Percentiles rank a stretch among this genome's conserved stretches.
These are phyloP conservation scores for Limonius californicus DNA, from an alignment of 1,140 invertebrate species.

Conservation along the genomic window DNA sequence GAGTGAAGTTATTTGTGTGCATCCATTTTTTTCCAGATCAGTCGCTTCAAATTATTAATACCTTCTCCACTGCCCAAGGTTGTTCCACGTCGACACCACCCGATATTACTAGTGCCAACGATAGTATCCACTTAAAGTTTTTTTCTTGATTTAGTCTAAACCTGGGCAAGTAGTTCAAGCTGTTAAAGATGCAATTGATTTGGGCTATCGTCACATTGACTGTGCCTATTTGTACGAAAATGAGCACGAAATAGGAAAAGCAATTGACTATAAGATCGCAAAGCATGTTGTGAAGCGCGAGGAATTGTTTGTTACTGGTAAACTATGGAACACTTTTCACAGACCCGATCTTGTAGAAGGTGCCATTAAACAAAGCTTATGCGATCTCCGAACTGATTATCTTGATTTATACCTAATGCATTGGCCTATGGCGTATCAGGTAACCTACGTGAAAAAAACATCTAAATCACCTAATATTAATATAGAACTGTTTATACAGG, in stretches of 20 bases:
- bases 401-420: slow-evolving; percentile 82
- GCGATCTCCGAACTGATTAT: slow-evolving; percentile 67
- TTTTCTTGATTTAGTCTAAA: too few relatives aligned
- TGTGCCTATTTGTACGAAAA: slow-evolving; percentile 82
- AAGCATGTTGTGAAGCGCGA: slow-evolving; percentile 74
- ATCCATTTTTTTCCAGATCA: too few relatives aligned
- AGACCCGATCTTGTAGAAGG: slow-evolving; percentile 54
- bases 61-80: too few relatives aligned
- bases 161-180: slow-evolving; percentile 62
- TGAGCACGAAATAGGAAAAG: slow-evolving; percentile 78
- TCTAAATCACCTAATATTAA: background rate
- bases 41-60: too few relatives aligned
- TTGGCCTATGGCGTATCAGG: slow-evolving; percentile 77
- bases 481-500: slow-evolving; percentile 35
- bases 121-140: too few relatives aligned
- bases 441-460: slow-evolving; percentile 37
- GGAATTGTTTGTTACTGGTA: slow-evolving; percentile 80
- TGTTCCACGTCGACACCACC: too few relatives aligned
- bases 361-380: slow-evolving; percentile 60
- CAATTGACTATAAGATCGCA: slow-evolving; percentile 64
- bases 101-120: too few relatives aligned
- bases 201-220: slow-evolving; percentile 87
- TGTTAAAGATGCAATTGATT: slow-evolving; percentile 67
- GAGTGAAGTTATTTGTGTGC: too few relatives aligned
- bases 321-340: slow-evolving; percentile 71